phyloP scores from a whole-genome alignment of 2,888 invertebrate species.

The Pollenia amentaria region DNA sequence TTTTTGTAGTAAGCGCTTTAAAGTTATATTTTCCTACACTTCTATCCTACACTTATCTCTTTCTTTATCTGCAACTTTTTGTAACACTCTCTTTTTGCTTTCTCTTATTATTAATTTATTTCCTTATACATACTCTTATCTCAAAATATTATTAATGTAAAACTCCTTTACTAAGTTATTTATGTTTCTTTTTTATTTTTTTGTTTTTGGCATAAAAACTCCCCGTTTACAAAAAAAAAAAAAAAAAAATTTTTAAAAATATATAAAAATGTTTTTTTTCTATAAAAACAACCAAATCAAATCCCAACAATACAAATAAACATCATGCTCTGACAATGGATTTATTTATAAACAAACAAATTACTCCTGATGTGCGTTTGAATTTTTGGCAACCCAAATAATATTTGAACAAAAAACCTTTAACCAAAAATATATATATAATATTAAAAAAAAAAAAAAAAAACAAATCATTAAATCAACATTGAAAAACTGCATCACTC shows the following conservation, averaged over 20 bases:
- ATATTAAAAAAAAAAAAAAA: constrained; percentile 37
- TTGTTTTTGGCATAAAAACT: constrained; percentile 63
- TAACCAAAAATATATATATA: constrained; percentile 55
- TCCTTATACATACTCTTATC: constrained; percentile 14
- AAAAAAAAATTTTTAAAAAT: constrained; percentile 8
- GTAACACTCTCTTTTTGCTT: neutral
- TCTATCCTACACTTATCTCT: neutral
- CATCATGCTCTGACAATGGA: constrained; percentile 62
- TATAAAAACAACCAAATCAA: constrained; percentile 47
- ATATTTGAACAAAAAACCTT: constrained; percentile 20
- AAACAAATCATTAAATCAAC: constrained; percentile 38
- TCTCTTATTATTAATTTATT: neutral
- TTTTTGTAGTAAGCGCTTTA: constrained; percentile 14
- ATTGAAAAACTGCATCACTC: constrained; percentile 60
- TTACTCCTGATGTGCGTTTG: constrained; percentile 69
- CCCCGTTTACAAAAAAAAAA: constrained; percentile 49
- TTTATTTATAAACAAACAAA: constrained; percentile 49
- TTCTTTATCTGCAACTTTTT: neutral
- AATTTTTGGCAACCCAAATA: constrained; percentile 48
- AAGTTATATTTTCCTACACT: neutral
- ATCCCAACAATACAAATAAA: constrained; percentile 39
- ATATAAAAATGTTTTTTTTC: constrained; percentile 44
- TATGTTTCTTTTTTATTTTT: constrained; percentile 67
- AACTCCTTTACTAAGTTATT: constrained; percentile 66
- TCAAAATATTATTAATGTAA: constrained; percentile 45